Percentiles rank a stretch among this genome's conserved stretches.
phyloP scores from a whole-genome alignment of 2,113 vertebrate species.

The Ibidorhyncha struthersii region DNA sequence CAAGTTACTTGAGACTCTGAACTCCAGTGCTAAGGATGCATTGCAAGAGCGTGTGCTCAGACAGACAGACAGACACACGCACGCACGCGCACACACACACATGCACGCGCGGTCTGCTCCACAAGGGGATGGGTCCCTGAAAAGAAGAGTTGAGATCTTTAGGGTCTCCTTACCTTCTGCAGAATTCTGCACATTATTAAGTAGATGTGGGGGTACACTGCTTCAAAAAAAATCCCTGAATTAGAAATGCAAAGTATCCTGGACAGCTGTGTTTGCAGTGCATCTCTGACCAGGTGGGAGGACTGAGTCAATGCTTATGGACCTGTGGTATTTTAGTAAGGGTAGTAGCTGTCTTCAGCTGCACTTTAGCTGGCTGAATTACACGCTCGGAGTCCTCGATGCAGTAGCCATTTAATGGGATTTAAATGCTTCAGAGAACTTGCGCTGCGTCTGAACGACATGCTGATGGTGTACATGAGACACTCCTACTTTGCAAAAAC shows the following conservation, averaged over 20 bases:
- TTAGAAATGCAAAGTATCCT: background rate
- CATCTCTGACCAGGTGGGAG: background rate
- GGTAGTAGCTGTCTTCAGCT: background rate
- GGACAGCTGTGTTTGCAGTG: background rate
- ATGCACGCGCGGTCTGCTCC: background rate
- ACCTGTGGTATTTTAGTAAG: fast-evolving
- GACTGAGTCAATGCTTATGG: fast-evolving
- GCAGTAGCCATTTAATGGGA: background rate
- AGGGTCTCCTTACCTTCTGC: background rate
- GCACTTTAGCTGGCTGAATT: background rate
- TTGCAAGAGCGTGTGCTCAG: too few species aligned
- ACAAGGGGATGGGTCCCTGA: background rate
- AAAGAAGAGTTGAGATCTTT: background rate
- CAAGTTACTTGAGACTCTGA: background rate
- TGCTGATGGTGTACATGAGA: fast-evolving
- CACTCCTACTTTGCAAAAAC: background rate
- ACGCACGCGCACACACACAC: too few species aligned
- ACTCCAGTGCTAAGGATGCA: background rate
- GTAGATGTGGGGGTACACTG: background rate
- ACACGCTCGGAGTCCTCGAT: fast-evolving
- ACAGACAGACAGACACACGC: too few species aligned
- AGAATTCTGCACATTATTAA: background rate
- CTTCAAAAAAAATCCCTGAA: background rate
- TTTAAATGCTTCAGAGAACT: background rate
- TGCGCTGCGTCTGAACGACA: too few species aligned